Evolutionary conservation across 2,113 vertebrate genomes (phyloP), one percentile per base, ranked within the genome.

Genomic region (Gorsachius goisagi): DNA sequence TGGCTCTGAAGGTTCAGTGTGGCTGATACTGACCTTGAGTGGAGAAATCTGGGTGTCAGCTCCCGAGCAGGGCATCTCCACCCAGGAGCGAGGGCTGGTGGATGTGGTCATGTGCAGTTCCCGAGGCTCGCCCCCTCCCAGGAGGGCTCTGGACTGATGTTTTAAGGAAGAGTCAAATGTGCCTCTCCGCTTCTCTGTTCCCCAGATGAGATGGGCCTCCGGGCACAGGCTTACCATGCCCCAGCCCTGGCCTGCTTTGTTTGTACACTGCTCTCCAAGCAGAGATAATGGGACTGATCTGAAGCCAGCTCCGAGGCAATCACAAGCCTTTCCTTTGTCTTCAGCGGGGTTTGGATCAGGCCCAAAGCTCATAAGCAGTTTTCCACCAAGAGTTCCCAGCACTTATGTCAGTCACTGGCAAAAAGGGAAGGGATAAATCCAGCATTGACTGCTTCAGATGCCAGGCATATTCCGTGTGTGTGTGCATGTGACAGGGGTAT

Each of bases 371-470:
- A 77, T 96, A 95, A 96, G 95, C 95, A 95, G 94, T 97, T 97
- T 97, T 97, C 95, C 95, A 95, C 93, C 95, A 93, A 95, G 93
- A 91, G 95, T 97, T 97, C 96, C 97, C 96, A 0, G 97, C 89
- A 89, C 93, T 97, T 97, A 97, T 97, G 97, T 97, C 96, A 97
- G 97, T 92, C 94, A 95, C 93, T 96, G 96, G 94, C 97, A 96
- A 83, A 91, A 97, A 97, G 91, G 81, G 95, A 97, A 96, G 87
- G 97, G 95, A 97, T 96, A 97, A 97, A 95, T 96, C 84, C 93
- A 95, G 95, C 87, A 62, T 85, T 6, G 23, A 55, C 97, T 89
- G 81, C 85, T 95, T 95, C 67, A 20, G 95, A 96, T 97, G 97
- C 96, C 97, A 94, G 91, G 91, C 95, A 89, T 93, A 89, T 95